Evolutionary conservation across 2,797 vertebrate species (phyloP).

Genomic region (Catharus ustulatus): DNA sequence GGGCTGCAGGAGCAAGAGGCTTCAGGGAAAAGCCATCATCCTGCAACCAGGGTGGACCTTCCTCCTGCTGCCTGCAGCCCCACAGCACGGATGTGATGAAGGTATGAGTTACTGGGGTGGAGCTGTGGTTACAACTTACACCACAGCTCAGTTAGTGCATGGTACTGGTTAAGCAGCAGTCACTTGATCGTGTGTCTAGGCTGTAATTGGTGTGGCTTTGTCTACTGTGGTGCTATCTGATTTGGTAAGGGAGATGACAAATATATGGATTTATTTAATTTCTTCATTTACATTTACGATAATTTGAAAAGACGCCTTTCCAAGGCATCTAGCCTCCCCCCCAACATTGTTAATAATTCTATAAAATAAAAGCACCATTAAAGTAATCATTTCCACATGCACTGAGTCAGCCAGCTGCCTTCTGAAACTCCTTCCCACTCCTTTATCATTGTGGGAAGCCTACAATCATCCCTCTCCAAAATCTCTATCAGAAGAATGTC

Average conservation of each 20-base stretch:
- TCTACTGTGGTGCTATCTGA: conserved; percentile 47
- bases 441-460: conserved; percentile 62
- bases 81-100: background rate
- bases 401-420: conserved; percentile 29
- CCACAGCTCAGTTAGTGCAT: background rate
- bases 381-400: conserved; percentile 60
- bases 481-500: background rate
- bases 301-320: conserved; percentile 31
- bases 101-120: background rate
- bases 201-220: conserved; percentile 34
- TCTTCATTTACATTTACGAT: conserved; percentile 51
- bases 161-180: conserved; percentile 1
- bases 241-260: conserved; percentile 61
- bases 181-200: background rate
- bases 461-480: conserved; percentile 37
- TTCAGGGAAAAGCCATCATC: background rate
- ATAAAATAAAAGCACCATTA: conserved; percentile 60
- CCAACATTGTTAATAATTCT: conserved; percentile 43
- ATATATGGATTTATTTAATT: conserved; percentile 57
- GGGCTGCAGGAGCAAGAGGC: background rate
- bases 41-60: background rate
- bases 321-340: background rate
- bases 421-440: conserved; percentile 24
- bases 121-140: background rate
- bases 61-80: background rate